Conservation (phyloP, 1,140 invertebrate genomes). For the Neelides sp. region DNA sequence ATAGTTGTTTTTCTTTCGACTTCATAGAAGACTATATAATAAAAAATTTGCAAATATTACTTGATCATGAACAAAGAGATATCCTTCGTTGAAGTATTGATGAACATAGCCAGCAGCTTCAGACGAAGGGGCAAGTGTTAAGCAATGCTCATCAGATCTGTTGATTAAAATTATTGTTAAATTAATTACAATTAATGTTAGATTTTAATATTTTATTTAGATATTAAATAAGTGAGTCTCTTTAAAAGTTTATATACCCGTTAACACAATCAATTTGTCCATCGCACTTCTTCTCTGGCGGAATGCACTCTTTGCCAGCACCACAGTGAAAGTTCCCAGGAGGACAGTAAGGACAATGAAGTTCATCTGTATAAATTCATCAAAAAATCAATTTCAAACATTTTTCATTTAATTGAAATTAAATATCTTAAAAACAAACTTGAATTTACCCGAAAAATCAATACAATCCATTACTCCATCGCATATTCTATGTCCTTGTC, state of each 20-base stretch:
- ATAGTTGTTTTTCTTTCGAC: too few relatives aligned
- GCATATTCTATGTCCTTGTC: slow-evolving; percentile 59
- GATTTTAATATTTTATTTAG: background rate
- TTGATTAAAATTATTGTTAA: background rate
- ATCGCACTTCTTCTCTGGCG: slow-evolving; percentile 57
- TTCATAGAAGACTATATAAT: too few relatives aligned
- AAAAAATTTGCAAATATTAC: too few relatives aligned
- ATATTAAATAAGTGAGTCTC: background rate
- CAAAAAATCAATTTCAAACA: background rate
- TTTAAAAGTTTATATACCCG: background rate
- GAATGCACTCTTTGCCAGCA: slow-evolving; percentile 57
- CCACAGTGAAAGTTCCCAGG: slow-evolving; percentile 59
- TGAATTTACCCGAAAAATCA: slow-evolving; percentile 65
- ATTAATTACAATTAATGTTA: background rate
- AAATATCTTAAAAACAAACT: slow-evolving; percentile 9
- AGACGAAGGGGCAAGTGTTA: slow-evolving; percentile 52
- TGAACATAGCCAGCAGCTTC: slow-evolving; percentile 39
- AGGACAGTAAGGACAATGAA: slow-evolving; percentile 50
- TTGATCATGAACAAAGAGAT: slow-evolving; percentile 47
- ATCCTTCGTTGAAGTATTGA: slow-evolving; percentile 54
- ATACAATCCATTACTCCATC: slow-evolving; percentile 72
- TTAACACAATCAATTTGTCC: slow-evolving; percentile 42
- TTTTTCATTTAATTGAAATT: slow-evolving; percentile 6
- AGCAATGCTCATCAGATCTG: slow-evolving; percentile 26
- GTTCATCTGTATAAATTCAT: slow-evolving; percentile 12